Base-by-base conservation (phyloP, 2,888 invertebrate species). In the Apodemia zela region DNA sequence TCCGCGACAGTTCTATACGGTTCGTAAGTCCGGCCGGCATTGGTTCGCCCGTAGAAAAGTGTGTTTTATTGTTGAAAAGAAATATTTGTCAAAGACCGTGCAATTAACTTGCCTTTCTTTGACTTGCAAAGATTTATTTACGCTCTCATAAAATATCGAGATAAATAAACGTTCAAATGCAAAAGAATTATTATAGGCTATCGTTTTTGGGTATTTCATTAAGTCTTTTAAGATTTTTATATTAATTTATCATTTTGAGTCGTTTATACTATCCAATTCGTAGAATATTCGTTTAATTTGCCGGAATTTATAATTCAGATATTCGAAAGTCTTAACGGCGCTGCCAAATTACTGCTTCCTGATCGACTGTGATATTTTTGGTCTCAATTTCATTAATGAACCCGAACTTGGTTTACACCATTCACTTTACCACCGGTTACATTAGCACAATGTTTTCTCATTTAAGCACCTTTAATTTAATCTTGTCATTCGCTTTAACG, bases 31-130 rank as follows among this genome's bases (percentile, higher is more conserved):
- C 78, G 73, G 75, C 81, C 80, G 73, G 75, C 74, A 75, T 77
- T 75, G 74, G 75, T 78, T 70, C 72, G 79, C 79, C 81, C 80
- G 81, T 86, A 88, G 85, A 87, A 89, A 87, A 74, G 77, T 84
- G 84, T 87, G 89, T 87, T 88, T 89, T 87, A 87, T 89, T 87
- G 84, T 89, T 82, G 83, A 84, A 81, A 82, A 87, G 87, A 87
- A 85, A 82, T 89, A 87, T 89, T 87, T 88, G 85, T 85, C 86
- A 84, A 85, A 87, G 82, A 77, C 78, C 75, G 76, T 81, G 80
- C 82, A 79, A 87, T 85, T 88, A 87, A 84, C 87, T 47, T 84
- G 82, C 75, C 78, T 72, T 78, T 80, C 75, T 81, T 59, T 45
- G 62, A 66, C 64, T 59, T 45, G 18, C 45, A 59, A 35, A 38